Evolutionary conservation across 2,797 vertebrate genomes (phyloP).

Genomic region (Limnodromus scolopaceus): DNA sequence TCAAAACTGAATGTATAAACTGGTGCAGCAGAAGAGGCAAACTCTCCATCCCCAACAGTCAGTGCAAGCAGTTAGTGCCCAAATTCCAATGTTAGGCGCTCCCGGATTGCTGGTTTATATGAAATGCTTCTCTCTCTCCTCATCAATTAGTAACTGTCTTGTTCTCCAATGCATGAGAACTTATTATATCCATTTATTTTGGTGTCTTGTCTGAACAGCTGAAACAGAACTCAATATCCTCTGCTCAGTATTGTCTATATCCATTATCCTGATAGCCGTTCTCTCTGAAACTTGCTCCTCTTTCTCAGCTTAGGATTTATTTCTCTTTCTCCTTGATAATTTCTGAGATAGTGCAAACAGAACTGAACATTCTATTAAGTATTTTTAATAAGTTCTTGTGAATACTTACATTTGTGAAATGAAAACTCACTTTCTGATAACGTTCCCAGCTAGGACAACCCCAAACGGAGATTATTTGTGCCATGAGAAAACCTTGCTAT

Average conservation of each 20-base stretch:
- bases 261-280: background rate
- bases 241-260: background rate
- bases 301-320: background rate
- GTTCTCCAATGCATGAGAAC: background rate
- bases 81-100: background rate
- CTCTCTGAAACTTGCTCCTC: background rate
- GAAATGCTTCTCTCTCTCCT: background rate
- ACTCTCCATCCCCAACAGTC: background rate
- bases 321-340: background rate
- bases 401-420: background rate
- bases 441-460: background rate
- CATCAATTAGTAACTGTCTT: background rate
- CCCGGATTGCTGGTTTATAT: background rate
- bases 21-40: background rate
- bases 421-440: background rate
- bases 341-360: background rate
- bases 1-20: background rate
- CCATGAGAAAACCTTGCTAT: background rate
- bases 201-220: slow-evolving; percentile 16
- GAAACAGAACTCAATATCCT: slow-evolving; percentile 21
- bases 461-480: background rate
- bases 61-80: background rate
- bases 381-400: background rate
- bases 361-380: background rate
- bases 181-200: slow-evolving; percentile 43